phyloP scores from a whole-genome alignment of 2,888 invertebrate genomes.

The Tipula lateralis region DNA sequence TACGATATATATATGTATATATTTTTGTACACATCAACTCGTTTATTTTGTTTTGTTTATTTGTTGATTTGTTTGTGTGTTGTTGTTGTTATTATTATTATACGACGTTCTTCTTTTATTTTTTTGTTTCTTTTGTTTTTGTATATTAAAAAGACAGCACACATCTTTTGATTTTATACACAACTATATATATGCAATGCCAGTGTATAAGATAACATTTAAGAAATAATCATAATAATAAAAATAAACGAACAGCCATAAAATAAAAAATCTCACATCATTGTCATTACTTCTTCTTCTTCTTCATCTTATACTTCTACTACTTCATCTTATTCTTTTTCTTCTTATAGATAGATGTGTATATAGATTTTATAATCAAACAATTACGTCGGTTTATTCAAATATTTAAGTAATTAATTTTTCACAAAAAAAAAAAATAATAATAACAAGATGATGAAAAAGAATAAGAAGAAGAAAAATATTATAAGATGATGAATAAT shows the following conservation, averaged over 20 bases:
- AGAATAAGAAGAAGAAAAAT: conserved; percentile 3
- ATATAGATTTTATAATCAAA: not conserved
- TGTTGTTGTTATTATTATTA: not conserved
- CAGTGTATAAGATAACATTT: not conserved
- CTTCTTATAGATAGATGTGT: not conserved
- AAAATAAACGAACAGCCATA: conserved; percentile 11
- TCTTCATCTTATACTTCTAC: not conserved
- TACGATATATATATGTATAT: no score
- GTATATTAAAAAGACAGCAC: not conserved
- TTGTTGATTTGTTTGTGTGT: not conserved
- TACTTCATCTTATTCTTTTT: not conserved
- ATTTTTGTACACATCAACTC: not conserved
- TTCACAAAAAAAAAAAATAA: not conserved
- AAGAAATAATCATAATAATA: not conserved
- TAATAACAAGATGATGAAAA: conserved; percentile 11
- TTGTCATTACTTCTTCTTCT: not conserved
- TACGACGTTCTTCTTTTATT: no score
- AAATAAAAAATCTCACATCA: conserved; percentile 3
- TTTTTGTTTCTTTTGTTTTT: not conserved
- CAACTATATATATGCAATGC: no score
- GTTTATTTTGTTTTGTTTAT: not conserved
- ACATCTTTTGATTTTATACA: not conserved
- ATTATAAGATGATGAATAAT: conserved; percentile 15
- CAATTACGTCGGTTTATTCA: conserved; percentile 24
- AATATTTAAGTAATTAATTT: conserved; percentile 19